Evolutionary conservation across 2,888 invertebrate species (phyloP).

Genomic region (Perithous albicinctus): DNA sequence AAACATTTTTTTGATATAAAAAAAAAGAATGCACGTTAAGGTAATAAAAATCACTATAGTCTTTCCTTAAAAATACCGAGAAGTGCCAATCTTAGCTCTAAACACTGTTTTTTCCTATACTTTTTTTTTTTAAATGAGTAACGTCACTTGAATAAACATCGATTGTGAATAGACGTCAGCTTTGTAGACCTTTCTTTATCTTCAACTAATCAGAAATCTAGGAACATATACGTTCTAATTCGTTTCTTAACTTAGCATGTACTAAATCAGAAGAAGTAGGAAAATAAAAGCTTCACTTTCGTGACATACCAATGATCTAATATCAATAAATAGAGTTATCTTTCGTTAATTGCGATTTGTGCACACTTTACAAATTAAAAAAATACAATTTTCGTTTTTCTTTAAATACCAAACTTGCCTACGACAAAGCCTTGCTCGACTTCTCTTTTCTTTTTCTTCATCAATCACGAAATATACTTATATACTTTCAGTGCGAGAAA

Average conservation of each 20-base stretch:
- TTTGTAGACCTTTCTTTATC: background rate
- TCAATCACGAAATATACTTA: constrained; percentile 41
- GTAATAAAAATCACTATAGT: too few species aligned
- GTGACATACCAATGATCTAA: constrained; percentile 47
- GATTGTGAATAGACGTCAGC: constrained; percentile 20
- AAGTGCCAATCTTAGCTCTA: background rate
- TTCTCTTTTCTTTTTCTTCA: constrained; percentile 11
- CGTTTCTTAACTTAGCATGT: constrained; percentile 41
- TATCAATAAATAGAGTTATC: constrained; percentile 57
- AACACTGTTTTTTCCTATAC: constrained; percentile 28
- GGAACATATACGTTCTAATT: constrained; percentile 44
- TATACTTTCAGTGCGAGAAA: constrained; percentile 62
- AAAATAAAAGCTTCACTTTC: constrained; percentile 30
- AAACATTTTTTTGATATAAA: too few species aligned
- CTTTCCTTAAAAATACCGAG: background rate
- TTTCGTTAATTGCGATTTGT: constrained; percentile 64
- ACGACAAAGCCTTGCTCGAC: constrained; percentile 17
- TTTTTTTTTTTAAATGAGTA: background rate
- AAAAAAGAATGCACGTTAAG: too few species aligned
- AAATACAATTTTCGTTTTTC: constrained; percentile 62
- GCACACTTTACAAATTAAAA: constrained; percentile 68
- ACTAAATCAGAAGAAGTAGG: constrained; percentile 29
- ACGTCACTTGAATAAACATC: constrained; percentile 13
- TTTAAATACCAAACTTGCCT: constrained; percentile 47
- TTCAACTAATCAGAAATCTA: background rate